Evolutionary conservation across 2,113 vertebrate genomes (phyloP).

Genomic region (Megaleporinus macrocephalus): DNA sequence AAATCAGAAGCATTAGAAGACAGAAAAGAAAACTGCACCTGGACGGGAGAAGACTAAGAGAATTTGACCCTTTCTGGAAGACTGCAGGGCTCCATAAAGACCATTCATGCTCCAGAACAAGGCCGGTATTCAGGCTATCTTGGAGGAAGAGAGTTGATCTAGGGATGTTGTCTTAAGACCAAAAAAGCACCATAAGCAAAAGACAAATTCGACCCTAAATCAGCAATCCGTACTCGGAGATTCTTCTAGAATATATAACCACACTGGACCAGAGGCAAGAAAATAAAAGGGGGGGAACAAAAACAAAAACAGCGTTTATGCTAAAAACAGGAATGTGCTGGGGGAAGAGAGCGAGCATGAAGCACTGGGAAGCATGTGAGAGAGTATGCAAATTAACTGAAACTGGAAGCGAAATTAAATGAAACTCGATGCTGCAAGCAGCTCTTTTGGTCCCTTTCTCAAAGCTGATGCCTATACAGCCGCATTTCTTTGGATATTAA

Average conservation of each 20-base stretch:
- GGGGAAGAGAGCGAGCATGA: background rate
- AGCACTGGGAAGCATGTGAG: too few relatives aligned
- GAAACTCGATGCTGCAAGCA: background rate
- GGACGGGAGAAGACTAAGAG: background rate
- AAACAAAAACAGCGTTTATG: background rate
- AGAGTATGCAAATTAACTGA: background rate
- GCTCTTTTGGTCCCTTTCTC: too few relatives aligned
- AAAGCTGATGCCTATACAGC: background rate
- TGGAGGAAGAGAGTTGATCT: background rate
- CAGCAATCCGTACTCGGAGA: background rate
- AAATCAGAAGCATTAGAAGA: background rate
- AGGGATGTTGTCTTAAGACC: background rate
- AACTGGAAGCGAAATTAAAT: background rate
- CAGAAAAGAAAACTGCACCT: background rate
- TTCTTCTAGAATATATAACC: too few relatives aligned
- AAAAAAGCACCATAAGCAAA: background rate
- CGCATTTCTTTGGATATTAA: too few relatives aligned
- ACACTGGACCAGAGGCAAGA: background rate
- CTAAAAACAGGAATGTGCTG: background rate
- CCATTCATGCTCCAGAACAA: background rate
- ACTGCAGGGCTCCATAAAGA: constrained; percentile 17
- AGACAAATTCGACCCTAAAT: background rate
- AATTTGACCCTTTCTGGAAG: constrained; percentile 31
- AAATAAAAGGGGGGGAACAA: background rate
- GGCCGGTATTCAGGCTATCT: background rate